Evolutionary conservation across 2,113 vertebrate genomes (phyloP).

Genomic region (Pagrus major): DNA sequence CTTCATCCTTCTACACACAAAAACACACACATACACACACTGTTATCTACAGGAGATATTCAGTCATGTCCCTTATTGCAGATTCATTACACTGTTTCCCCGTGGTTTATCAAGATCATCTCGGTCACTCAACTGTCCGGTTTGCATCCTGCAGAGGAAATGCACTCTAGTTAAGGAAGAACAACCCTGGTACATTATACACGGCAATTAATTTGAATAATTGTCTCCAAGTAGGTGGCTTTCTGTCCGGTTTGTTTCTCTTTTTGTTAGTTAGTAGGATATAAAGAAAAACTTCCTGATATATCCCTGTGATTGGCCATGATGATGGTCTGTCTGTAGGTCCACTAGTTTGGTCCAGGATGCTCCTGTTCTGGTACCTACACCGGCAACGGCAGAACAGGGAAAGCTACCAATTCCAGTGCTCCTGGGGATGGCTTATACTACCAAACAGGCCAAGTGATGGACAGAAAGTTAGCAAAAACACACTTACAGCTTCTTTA

Average conservation of each 20-base stretch:
- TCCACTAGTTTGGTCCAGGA: neutral
- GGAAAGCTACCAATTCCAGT: too few relatives aligned
- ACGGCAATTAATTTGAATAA: neutral
- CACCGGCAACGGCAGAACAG: too few relatives aligned
- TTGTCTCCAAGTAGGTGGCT: neutral
- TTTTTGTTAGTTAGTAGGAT: neutral
- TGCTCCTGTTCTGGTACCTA: too few relatives aligned
- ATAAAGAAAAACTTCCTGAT: neutral
- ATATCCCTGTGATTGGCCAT: neutral
- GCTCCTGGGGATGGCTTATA: too few relatives aligned
- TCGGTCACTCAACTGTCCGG: neutral
- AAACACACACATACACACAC: conserved; percentile 34
- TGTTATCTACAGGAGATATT: neutral
- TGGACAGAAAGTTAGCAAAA: too few relatives aligned
- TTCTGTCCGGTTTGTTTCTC: neutral
- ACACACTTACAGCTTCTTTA: too few relatives aligned
- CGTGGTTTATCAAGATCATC: conserved; percentile 17
- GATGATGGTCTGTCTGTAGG: neutral
- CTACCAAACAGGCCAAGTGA: too few relatives aligned
- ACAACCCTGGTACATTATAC: neutral
- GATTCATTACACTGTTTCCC: neutral
- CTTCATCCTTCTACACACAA: conserved; percentile 58
- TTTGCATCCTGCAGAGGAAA: conserved; percentile 11
- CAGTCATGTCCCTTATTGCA: neutral
- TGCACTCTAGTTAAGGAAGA: neutral